Conservation (phyloP, 2,888 invertebrate genomes). For the Erpobdella octoculata region DNA sequence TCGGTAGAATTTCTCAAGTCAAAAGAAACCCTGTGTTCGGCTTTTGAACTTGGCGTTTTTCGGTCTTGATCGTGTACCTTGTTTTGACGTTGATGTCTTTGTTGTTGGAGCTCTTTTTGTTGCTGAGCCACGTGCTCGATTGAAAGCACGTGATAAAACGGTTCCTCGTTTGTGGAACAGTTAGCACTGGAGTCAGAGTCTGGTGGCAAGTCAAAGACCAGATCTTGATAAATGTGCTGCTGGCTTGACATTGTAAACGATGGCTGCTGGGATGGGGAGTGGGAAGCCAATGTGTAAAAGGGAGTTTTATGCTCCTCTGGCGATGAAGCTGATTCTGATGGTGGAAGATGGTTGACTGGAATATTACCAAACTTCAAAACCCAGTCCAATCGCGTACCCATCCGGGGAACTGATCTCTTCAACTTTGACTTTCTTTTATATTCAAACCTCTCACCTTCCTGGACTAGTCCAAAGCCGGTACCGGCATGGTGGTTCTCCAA, state of each 20-base stretch:
- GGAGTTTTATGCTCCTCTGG: too few species aligned
- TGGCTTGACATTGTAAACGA: not conserved
- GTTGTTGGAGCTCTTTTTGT: not conserved
- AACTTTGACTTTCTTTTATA: not conserved
- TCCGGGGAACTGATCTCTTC: slow-evolving; percentile 1
- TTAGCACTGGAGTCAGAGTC: not conserved
- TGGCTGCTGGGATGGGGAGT: not conserved
- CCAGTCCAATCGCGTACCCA: slow-evolving; percentile 2
- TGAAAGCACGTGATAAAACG: not conserved
- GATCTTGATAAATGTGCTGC: slow-evolving; percentile 21
- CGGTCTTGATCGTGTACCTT: not conserved
- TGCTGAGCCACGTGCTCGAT: not conserved
- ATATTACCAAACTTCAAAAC: not conserved
- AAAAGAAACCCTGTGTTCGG: not conserved
- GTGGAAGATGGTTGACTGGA: too few species aligned
- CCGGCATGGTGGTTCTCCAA: not conserved
- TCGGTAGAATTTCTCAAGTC: not conserved
- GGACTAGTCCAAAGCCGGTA: not conserved
- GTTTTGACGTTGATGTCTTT: not conserved
- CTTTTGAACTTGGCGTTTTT: not conserved
- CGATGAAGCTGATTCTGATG: too few species aligned
- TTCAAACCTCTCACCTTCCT: not conserved
- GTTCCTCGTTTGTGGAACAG: not conserved
- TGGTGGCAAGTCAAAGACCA: not conserved
- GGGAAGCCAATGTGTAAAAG: too few species aligned